phyloP scores from a whole-genome alignment of 2,888 invertebrate genomes.

The Stenodema calcarata region DNA sequence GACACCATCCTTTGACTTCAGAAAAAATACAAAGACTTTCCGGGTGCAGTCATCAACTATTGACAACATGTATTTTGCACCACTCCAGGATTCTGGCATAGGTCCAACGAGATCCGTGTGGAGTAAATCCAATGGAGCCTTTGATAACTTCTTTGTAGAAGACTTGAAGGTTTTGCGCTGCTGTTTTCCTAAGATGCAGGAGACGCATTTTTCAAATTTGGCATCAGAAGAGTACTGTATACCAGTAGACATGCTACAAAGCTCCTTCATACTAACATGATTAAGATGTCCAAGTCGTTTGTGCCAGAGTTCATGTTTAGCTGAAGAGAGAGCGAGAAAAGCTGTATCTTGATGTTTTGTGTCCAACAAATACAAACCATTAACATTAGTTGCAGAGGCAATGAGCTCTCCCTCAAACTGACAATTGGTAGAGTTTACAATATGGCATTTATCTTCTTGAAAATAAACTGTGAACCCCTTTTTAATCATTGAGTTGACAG shows the following conservation, averaged over 20 bases:
- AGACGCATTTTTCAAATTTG: neutral
- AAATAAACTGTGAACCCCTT: no score
- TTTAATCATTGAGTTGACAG: no score
- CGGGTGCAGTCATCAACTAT: neutral
- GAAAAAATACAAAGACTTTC: neutral
- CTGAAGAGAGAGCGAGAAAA: no score
- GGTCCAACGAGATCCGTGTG: neutral
- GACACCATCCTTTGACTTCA: neutral
- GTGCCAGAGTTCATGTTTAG: neutral
- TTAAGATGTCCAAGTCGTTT: neutral
- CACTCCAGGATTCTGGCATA: constrained; percentile 45
- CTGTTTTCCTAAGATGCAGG: constrained; percentile 43
- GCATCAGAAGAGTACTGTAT: neutral
- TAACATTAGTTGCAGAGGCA: no score
- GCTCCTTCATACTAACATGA: neutral
- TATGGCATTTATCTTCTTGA: no score
- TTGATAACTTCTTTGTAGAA: neutral
- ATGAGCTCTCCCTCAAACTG: no score
- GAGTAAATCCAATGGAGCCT: neutral
- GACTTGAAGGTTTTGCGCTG: neutral
- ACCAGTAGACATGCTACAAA: neutral
- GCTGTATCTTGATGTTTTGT: no score
- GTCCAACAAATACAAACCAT: no score
- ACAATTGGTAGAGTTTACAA: no score
- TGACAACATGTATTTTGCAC: constrained; percentile 24